These are phyloP conservation scores for Propithecus coquereli DNA, from an alignment of 2,113 vertebrate genomes.

Conservation along the genomic window DNA sequence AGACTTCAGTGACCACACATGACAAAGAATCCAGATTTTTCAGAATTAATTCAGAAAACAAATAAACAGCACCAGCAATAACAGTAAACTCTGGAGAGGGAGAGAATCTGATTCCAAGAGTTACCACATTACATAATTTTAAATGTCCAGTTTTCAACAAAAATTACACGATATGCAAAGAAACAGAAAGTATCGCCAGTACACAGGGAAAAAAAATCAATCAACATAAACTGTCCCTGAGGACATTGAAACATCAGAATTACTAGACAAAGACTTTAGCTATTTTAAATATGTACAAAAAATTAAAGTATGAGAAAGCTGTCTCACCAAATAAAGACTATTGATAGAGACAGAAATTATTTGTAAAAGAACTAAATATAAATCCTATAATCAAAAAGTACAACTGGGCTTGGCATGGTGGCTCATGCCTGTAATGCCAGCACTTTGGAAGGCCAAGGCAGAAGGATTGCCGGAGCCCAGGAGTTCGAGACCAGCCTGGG, in stretches of 20 bases:
- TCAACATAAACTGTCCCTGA: background rate
- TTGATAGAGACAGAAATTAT: background rate
- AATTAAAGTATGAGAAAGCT: conserved; percentile 12
- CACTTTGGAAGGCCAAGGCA: too few species aligned
- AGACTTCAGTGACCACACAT: conserved; percentile 1
- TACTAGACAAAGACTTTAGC: conserved; percentile 8
- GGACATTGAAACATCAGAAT: background rate
- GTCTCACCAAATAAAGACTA: conserved; percentile 28
- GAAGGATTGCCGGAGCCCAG: too few species aligned
- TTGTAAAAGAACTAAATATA: conserved; percentile 2
- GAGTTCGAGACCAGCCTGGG: too few species aligned
- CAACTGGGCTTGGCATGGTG: background rate
- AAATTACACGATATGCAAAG: background rate
- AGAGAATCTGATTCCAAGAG: background rate
- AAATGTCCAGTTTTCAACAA: conserved; percentile 22
- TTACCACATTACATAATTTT: background rate
- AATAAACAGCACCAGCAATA: background rate
- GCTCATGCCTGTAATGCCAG: too few species aligned
- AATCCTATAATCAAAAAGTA: conserved; percentile 1
- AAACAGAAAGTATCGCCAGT: background rate
- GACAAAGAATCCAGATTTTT: conserved; percentile 27
- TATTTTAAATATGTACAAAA: conserved; percentile 36
- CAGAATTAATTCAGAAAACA: conserved; percentile 22
- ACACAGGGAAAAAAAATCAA: background rate
- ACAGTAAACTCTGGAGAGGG: background rate